A percentile compares a stretch with the other conserved stretches of the same genome.
These are phyloP conservation scores for Adelognathus sp. DNA, from an alignment of 2,888 invertebrate genomes.

Conservation along the genomic window DNA sequence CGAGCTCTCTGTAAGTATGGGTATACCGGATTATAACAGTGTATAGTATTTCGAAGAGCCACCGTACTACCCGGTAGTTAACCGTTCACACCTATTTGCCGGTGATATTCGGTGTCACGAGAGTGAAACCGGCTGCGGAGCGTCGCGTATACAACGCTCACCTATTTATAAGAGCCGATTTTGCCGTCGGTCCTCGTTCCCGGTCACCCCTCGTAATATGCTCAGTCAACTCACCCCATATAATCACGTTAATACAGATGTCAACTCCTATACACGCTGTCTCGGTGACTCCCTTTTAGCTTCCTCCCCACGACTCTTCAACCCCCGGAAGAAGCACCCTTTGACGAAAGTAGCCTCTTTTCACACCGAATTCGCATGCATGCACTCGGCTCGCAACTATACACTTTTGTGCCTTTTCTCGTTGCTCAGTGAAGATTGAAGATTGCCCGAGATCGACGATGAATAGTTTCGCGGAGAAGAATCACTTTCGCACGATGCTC, in stretches of 20 bases:
- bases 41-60: slow-evolving; percentile 31
- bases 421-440: not conserved
- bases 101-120: slow-evolving; percentile 22
- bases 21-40: not conserved
- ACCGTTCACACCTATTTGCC: slow-evolving; percentile 73
- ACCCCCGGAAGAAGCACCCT: slow-evolving; percentile 12
- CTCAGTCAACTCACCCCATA: slow-evolving; percentile 69
- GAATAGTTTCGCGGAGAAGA: no score
- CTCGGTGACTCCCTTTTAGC: slow-evolving; percentile 36
- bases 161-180: no score
- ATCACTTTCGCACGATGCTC: no score
- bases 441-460: not conserved
- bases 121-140: slow-evolving; percentile 51
- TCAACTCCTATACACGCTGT: slow-evolving; percentile 70
- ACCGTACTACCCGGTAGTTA: slow-evolving; percentile 48
- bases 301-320: slow-evolving; percentile 28
- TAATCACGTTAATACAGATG: slow-evolving; percentile 80
- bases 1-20: not conserved
- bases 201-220: slow-evolving; percentile 50
- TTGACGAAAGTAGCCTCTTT: slow-evolving; percentile 11
- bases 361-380: slow-evolving; percentile 13
- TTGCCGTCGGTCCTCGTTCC: slow-evolving; percentile 25
- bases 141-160: slow-evolving; percentile 41
- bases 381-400: no score
- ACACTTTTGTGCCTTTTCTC: not conserved